Evolutionary conservation across 2,113 vertebrate genomes (phyloP).

Genomic region (Clupea harengus): DNA sequence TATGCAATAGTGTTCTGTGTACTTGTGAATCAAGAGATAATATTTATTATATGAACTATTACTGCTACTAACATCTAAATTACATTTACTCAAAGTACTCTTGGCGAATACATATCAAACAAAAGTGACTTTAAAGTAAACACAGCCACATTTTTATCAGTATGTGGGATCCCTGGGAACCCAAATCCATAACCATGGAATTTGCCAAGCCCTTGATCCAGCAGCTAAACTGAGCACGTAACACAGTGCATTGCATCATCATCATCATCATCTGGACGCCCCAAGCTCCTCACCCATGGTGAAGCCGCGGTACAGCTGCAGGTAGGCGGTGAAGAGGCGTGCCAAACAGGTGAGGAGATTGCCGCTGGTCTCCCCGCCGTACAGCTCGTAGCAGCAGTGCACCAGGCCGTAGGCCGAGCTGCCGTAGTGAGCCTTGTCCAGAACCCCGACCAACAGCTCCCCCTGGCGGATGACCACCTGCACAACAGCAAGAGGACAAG

Average conservation of each 20-base stretch:
- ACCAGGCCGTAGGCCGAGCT: constrained; percentile 93
- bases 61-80: not conserved
- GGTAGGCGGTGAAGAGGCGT: constrained; percentile 92
- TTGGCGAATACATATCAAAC: too few species aligned
- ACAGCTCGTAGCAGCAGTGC: constrained; percentile 95
- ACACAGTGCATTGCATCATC: too few species aligned
- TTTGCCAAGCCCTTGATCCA: too few species aligned
- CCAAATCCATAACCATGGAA: not conserved
- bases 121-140: too few species aligned
- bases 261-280: not conserved
- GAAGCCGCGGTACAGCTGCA: constrained; percentile 95
- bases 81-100: too few species aligned
- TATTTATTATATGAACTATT: not conserved
- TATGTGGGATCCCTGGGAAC: not conserved
- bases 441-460: constrained; percentile 86
- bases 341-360: constrained; percentile 90
- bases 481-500: not conserved
- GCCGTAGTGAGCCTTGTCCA: constrained; percentile 97
- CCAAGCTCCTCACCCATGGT: constrained; percentile 80
- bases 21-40: not conserved
- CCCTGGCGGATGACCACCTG: constrained; percentile 89
- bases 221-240: too few species aligned
- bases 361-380: constrained; percentile 87
- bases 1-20: too few species aligned
- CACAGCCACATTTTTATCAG: too few species aligned